Evolutionary conservation across 2,797 vertebrate genomes (phyloP), one percentile per base, ranked within the genome.

Genomic region (Micropoecilia bifurca): DNA sequence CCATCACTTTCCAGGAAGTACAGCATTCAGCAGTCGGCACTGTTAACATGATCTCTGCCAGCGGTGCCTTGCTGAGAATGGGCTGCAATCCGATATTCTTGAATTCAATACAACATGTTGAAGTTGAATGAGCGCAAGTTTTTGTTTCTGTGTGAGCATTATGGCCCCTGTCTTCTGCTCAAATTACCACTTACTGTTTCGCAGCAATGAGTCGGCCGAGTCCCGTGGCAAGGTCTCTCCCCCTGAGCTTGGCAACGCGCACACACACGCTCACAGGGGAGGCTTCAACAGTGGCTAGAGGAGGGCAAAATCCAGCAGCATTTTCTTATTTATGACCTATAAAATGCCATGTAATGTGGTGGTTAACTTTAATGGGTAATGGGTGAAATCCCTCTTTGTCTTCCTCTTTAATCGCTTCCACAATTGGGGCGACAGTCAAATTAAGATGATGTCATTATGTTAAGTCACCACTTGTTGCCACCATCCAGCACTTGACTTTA

Each of bases 351-450:
- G 93, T 93, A 93, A 94, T 95, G 95, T 93, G 89, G 88, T 93
- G 92, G 95, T 93, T 95, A 92, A 89, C 88, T 95, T 94, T 95
- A 95, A 95, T 92, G 90, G 93, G 89, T 93, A 91, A 94, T 92
- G 93, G 93, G 93, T 95, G 92, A 95, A 94, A 94, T 95, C 91
- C 87, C 90, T 91, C 90, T 91, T 95, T 93, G 94, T 94, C 92
- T 92, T 95, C 82, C 86, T 80, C 89, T 94, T 92, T 94, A 94
- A 94, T 90, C 77, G 83, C 88, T 94, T 94, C 92, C 93, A 94
- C 93, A 94, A 94, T 93, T 86, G 77, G 91, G 81, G 85, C 77
- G 91, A 90, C 92, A 93, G 92, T 95, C 93, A 94, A 91, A 93
- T 90, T 90, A 87, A 80, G 82, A 88, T 94, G 94, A 94, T 88